A percentile compares a stretch with the other conserved stretches of the same genome.
phyloP scores from a whole-genome alignment of 2,888 invertebrate genomes.

The Dynastes grantii region DNA sequence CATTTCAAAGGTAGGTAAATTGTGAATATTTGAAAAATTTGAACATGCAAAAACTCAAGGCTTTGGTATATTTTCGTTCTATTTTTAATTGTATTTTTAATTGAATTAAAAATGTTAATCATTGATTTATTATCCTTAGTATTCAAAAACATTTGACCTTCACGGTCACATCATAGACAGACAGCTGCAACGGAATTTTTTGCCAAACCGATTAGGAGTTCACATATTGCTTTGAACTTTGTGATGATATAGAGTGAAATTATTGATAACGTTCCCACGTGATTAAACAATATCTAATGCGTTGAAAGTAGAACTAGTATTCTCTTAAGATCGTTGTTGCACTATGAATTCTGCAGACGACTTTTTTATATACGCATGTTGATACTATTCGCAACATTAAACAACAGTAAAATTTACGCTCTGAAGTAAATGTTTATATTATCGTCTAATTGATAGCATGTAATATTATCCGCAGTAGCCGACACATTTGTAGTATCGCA shows the following conservation, averaged over 20 bases:
- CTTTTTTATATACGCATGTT: neutral
- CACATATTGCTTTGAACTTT: slow-evolving; percentile 6
- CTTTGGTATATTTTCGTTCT: too few relatives aligned
- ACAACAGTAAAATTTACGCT: too few relatives aligned
- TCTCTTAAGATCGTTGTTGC: neutral
- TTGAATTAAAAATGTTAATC: neutral
- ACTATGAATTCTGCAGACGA: neutral
- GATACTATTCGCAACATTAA: neutral
- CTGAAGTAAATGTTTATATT: too few relatives aligned
- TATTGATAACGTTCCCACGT: slow-evolving; percentile 16
- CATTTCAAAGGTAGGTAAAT: too few relatives aligned
- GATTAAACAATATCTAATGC: slow-evolving; percentile 2
- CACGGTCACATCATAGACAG: neutral
- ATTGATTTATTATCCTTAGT: slow-evolving; percentile 4
- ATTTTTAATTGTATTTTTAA: too few relatives aligned
- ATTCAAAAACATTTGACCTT: slow-evolving; percentile 14
- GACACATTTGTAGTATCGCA: too few relatives aligned
- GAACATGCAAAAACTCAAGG: too few relatives aligned
- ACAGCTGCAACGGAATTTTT: slow-evolving; percentile 17
- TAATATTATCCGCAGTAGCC: too few relatives aligned
- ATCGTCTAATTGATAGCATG: too few relatives aligned
- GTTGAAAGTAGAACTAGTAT: neutral
- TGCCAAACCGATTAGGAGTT: neutral
- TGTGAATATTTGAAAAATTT: too few relatives aligned
- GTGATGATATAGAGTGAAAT: slow-evolving; percentile 1